Conservation (phyloP, 2,888 invertebrate species). For the Dermolepida albohirtum region DNA sequence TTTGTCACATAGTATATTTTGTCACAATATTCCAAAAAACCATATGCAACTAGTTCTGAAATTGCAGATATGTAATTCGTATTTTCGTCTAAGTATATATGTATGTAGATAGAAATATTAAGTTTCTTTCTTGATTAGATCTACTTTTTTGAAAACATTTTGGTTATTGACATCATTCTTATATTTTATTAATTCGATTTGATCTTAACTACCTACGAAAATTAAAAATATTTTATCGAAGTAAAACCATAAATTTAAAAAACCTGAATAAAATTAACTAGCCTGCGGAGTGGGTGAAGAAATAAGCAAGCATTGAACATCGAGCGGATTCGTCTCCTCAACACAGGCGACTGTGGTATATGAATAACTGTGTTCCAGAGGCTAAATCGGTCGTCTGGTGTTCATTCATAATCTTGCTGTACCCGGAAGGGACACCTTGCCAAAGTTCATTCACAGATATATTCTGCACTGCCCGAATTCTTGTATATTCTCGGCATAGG, state of each 20-base stretch:
- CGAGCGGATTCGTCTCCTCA: slow-evolving; percentile 17
- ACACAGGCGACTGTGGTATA: slow-evolving; percentile 38
- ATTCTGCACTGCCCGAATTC: slow-evolving; percentile 45
- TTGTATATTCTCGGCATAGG: slow-evolving; percentile 43
- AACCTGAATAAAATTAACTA: slow-evolving; percentile 5
- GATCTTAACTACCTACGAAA: no score
- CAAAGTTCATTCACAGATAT: slow-evolving; percentile 58
- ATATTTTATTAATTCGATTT: no score
- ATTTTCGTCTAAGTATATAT: no score
- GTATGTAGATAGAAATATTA: no score
- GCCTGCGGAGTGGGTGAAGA: background rate
- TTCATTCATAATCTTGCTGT: slow-evolving; percentile 55
- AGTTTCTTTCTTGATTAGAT: no score
- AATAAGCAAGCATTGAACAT: slow-evolving; percentile 26
- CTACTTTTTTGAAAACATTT: no score
- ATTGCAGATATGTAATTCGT: no score
- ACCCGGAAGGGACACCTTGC: slow-evolving; percentile 57
- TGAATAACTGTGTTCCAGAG: slow-evolving; percentile 49
- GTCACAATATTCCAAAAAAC: no score
- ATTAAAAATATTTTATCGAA: no score
- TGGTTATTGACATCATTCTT: no score
- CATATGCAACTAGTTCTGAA: no score
- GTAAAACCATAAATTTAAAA: slow-evolving; percentile 1
- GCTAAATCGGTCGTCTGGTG: slow-evolving; percentile 56
- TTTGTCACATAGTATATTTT: no score